Evolutionary conservation across 37 sponge, comb jelly and placozoan species (phyloP).

Genomic region (Chondrosia reniformis): DNA sequence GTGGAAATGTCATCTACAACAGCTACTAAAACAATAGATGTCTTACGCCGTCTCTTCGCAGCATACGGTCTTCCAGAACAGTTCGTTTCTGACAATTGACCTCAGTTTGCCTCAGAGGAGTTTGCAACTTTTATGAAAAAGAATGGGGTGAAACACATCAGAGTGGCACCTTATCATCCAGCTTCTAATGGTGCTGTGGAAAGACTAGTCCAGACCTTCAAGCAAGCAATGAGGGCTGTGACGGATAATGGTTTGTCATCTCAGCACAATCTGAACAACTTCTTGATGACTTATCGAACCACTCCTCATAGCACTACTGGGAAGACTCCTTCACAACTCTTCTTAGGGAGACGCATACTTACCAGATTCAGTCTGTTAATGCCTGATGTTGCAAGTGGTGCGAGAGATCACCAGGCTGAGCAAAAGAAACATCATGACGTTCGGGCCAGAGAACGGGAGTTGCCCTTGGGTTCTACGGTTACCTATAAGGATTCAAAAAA

Average conservation of each 20-base stretch:
- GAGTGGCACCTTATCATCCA: not conserved
- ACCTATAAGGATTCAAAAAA: too few species aligned
- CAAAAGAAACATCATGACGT: not conserved
- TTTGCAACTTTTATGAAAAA: not conserved
- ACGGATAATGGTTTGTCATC: not conserved
- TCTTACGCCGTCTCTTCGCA: not conserved
- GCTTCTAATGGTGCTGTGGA: constrained; percentile 4
- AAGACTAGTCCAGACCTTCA: not conserved
- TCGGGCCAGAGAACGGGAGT: not conserved
- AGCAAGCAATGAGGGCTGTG: not conserved
- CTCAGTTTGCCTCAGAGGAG: not conserved
- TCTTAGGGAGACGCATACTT: not conserved
- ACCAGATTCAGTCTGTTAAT: not conserved
- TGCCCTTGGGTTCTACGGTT: too few species aligned
- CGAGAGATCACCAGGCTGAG: not conserved
- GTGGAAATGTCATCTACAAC: not conserved
- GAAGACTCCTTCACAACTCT: not conserved
- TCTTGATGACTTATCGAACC: not conserved
- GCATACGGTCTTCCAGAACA: not conserved
- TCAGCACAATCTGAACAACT: not conserved
- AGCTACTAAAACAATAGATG: not conserved
- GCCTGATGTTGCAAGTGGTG: not conserved
- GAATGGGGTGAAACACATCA: not conserved
- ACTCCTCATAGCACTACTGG: not conserved
- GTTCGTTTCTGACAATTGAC: not conserved